Percentiles rank a stretch among this genome's conserved stretches.
Evolutionary conservation across 2,888 invertebrate genomes (phyloP).

Genomic region (Temnothorax unifasciatus): DNA sequence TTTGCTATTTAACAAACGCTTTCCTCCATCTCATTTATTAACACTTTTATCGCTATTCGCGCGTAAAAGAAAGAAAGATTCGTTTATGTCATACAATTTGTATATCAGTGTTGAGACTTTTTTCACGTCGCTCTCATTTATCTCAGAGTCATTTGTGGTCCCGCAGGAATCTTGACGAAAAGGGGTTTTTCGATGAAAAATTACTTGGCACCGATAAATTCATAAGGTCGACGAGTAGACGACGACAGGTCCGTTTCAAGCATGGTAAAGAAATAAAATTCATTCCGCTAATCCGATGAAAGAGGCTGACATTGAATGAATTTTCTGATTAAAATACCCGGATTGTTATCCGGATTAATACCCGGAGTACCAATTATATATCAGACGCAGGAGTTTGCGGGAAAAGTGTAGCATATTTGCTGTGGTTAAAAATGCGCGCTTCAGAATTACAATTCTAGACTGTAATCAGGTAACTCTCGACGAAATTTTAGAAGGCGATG

Average conservation of each 20-base stretch:
- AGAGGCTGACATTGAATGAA: constrained; percentile 12
- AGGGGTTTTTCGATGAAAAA: constrained; percentile 22
- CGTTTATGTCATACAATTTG: not conserved
- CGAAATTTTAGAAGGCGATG: constrained; percentile 11
- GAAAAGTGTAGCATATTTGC: not conserved
- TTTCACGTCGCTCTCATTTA: constrained; percentile 3
- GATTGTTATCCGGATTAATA: constrained; percentile 17
- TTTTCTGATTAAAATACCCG: constrained; percentile 25
- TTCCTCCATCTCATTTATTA: not conserved
- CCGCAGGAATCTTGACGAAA: not conserved
- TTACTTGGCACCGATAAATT: constrained; percentile 25
- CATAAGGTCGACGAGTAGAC: constrained; percentile 1
- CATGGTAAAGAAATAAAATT: constrained; percentile 2
- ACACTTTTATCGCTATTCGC: not conserved
- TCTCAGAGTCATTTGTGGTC: not conserved
- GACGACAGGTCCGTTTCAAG: not conserved
- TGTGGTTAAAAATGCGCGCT: not conserved
- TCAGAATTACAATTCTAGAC: constrained; percentile 19
- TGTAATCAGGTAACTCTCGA: not conserved
- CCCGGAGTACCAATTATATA: not conserved
- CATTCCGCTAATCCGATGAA: constrained; percentile 23
- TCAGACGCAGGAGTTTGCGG: not conserved
- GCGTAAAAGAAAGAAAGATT: not conserved
- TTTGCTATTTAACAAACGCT: not conserved
- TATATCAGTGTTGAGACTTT: not conserved